Base-by-base conservation (phyloP, 2,113 vertebrate species). In the Podiceps cristatus region DNA sequence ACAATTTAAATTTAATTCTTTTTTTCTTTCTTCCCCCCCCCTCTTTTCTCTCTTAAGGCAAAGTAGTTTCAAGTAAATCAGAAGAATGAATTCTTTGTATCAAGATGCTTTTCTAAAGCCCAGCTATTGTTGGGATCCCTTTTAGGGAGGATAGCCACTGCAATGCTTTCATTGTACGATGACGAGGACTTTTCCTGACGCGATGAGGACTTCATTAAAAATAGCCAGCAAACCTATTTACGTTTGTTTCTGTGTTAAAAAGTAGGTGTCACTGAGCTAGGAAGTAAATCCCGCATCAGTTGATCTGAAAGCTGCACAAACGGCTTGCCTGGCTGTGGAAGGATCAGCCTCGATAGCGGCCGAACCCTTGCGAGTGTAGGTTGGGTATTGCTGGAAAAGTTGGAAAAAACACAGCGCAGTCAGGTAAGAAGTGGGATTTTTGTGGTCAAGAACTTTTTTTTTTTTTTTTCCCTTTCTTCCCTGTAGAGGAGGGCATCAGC, bases 11-110 rank as follows among this genome's bases (percentile, higher is more conserved):
- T 96, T 74, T 94, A 80, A 52, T 88, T 95, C 74, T 53, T 45
- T 71, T 69, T 55, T 69, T 82, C 75, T 68, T 89, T 78, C 74
- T 28, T 74, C 68, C 17, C 11, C 44, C 16, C 44, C 44, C 44
- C 44, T 45, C 44, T 75, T 95, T 91, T 96, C 91, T 95, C 63
- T 97, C 98, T 98, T 47, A 84, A 96, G 96, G 88, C 96, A 90
- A 96, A 97, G 97, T 96, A 98, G 98, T 98, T 98, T 98, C 98
- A 98, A 98, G 98, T 98, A 98, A 98, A 98, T 98, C 97, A 95
- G 98, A 97, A 99, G 98, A 99, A 99, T 97, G 96, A 96, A 97
- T 95, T 98, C 98, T 99, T 99, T 99, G 98, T 99, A 96, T 92
- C 42, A 69, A 63, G 86, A 96, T 97, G 96, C 98, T 98, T 98